A percentile compares a stretch with the other conserved stretches of the same genome.
Conservation (phyloP, 2,888 invertebrate genomes). For the Aspidiotus destructor region DNA sequence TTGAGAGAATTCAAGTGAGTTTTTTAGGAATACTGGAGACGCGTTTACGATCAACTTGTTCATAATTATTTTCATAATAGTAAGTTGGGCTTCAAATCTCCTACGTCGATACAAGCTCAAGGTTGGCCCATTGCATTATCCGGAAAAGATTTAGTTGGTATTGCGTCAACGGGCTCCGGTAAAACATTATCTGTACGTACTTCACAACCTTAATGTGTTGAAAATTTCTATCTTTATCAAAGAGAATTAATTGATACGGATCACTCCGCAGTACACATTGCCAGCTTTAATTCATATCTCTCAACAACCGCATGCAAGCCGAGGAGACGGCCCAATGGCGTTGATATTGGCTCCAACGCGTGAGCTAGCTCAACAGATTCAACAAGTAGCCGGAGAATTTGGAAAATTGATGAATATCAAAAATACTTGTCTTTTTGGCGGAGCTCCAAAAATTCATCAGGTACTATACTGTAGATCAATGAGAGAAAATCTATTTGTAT, state of each 20-base stretch:
- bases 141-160: conserved; percentile 88
- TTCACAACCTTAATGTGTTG: conserved; percentile 5
- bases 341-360: conserved; percentile 81
- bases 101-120: conserved; percentile 92
- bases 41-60: conserved; percentile 7
- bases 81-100: conserved; percentile 72
- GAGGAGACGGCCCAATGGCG: conserved; percentile 89
- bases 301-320: conserved; percentile 71
- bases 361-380: conserved; percentile 83
- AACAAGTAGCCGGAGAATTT: conserved; percentile 85
- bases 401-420: conserved; percentile 77
- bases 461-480: conserved; percentile 39
- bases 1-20: conserved; percentile 42
- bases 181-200: conserved; percentile 63
- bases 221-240: not conserved
- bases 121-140: conserved; percentile 93
- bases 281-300: conserved; percentile 94
- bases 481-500: not conserved
- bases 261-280: conserved; percentile 54
- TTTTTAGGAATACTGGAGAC: not conserved
- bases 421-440: conserved; percentile 93
- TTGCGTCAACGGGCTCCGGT: conserved; percentile 88
- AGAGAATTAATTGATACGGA: conserved; percentile 1
- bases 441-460: conserved; percentile 94
- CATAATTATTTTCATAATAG: conserved; percentile 42